phyloP scores from a whole-genome alignment of 2,797 vertebrate genomes.

The Smutsia gigantea region DNA sequence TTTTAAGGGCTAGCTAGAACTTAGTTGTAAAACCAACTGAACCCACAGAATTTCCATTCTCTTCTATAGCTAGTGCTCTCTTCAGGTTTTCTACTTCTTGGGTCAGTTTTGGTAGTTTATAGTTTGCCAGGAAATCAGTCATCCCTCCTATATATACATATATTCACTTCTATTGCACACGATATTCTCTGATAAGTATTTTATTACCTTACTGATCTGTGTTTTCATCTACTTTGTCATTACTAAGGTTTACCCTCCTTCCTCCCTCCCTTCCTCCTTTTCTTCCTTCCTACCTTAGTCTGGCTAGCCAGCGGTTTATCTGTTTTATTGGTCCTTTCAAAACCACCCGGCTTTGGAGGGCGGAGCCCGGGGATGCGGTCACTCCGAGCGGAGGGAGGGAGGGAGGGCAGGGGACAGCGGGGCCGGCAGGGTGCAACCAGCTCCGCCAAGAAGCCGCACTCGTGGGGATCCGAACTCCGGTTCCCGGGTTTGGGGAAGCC shows the following conservation, averaged over 20 bases:
- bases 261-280: too few species aligned
- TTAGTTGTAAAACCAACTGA: not conserved
- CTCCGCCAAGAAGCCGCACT: not conserved
- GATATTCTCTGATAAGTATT: not conserved
- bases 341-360: not conserved
- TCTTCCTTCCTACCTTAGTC: not conserved
- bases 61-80: not conserved
- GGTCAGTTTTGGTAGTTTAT: not conserved
- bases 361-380: not conserved
- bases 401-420: too few species aligned
- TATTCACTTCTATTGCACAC: not conserved
- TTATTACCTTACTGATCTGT: not conserved
- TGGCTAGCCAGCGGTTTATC: not conserved
- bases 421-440: not conserved
- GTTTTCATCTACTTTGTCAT: not conserved
- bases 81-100: not conserved
- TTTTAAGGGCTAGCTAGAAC: not conserved
- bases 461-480: too few species aligned
- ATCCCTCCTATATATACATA: not conserved
- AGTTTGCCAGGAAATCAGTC: not conserved
- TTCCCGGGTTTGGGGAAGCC: not conserved
- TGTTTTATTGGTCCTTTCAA: not conserved
- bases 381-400: rapidly evolving
- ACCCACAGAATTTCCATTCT: not conserved
- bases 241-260: not conserved